phyloP scores from a whole-genome alignment of 2,888 invertebrate species.

The Phengaris arion region DNA sequence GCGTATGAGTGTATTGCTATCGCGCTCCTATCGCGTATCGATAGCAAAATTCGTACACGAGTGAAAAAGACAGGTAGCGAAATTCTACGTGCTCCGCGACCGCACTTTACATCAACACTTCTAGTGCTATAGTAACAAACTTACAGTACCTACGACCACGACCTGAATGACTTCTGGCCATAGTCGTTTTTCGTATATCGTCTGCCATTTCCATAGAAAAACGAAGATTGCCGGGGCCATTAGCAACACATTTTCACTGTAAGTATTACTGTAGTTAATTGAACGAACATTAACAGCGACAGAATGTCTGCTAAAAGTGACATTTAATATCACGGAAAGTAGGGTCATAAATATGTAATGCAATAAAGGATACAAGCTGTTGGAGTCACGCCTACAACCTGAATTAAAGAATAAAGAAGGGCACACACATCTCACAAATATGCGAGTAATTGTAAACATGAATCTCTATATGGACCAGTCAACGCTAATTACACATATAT shows the following conservation, averaged over 20 bases:
- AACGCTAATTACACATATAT: neutral
- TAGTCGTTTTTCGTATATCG: no score
- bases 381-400: slow-evolving; percentile 50
- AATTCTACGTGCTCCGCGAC: no score
- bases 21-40: no score
- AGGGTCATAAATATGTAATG: slow-evolving; percentile 30
- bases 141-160: no score
- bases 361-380: slow-evolving; percentile 51
- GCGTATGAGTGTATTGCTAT: no score
- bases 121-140: neutral
- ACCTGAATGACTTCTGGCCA: no score
- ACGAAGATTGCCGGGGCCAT: no score
- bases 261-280: neutral
- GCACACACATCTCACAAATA: slow-evolving; percentile 44
- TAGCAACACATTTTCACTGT: no score
- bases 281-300: slow-evolving; percentile 17
- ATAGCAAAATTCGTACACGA: no score
- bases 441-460: neutral
- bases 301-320: slow-evolving; percentile 29
- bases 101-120: neutral
- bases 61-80: no score
- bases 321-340: slow-evolving; percentile 4
- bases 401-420: slow-evolving; percentile 46
- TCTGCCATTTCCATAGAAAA: no score
- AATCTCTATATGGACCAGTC: neutral